A percentile compares a stretch with the other conserved stretches of the same genome.
phyloP scores from a whole-genome alignment of 1,140 invertebrate species.

The Chrysoperla carnea region DNA sequence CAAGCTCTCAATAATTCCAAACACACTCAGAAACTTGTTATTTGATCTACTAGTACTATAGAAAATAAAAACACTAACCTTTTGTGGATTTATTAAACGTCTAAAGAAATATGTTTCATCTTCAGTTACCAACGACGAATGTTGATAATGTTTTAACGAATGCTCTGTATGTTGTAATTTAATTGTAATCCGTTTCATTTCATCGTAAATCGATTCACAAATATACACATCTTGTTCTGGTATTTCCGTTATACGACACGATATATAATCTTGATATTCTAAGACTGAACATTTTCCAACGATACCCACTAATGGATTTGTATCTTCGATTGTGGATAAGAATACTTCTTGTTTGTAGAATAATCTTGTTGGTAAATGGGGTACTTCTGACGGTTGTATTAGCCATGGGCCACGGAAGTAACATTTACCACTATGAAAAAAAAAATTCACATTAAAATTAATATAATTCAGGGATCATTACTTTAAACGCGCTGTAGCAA shows the following conservation, averaged over 20 bases:
- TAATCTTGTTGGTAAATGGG: conserved; percentile 47
- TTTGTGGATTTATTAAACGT: conserved; percentile 51
- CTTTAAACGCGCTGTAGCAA: not conserved
- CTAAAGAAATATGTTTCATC: conserved; percentile 90
- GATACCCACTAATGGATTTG: conserved; percentile 76
- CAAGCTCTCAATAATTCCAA: too few relatives aligned
- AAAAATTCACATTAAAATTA: too few relatives aligned
- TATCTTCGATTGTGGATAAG: conserved; percentile 78
- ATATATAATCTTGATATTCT: conserved; percentile 80
- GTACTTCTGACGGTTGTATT: conserved; percentile 72
- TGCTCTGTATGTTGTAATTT: conserved; percentile 45
- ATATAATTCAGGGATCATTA: conserved; percentile 4
- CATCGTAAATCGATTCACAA: conserved; percentile 86
- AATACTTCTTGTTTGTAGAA: conserved; percentile 95
- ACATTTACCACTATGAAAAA: conserved; percentile 53
- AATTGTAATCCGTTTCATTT: conserved; percentile 60
- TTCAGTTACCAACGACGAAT: conserved; percentile 64
- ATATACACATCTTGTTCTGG: conserved; percentile 83
- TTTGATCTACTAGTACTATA: too few relatives aligned
- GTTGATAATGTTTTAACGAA: conserved; percentile 58
- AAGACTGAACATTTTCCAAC: conserved; percentile 83
- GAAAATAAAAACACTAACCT: conserved; percentile 28
- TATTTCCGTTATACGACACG: conserved; percentile 87
- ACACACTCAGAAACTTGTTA: too few relatives aligned
- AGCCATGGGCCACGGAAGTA: conserved; percentile 91